These are phyloP conservation scores for Rotaria sp. DNA, from an alignment of 2,888 invertebrate genomes.

Conservation along the genomic window DNA sequence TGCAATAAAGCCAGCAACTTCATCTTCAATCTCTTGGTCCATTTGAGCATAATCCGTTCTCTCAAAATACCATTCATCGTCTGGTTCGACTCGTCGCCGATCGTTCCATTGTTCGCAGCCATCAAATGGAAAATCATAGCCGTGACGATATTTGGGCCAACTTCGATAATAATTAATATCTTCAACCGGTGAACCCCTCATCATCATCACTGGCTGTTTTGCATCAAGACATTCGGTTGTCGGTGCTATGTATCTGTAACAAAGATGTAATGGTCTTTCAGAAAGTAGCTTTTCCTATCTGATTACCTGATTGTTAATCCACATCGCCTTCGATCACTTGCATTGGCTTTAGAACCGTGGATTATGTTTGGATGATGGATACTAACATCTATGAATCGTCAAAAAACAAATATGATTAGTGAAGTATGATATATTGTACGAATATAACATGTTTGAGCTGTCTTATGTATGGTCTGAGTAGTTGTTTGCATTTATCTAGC, in stretches of 20 bases:
- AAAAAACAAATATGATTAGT: no score
- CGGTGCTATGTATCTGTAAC: background rate
- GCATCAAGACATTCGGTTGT: background rate
- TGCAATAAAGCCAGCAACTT: background rate
- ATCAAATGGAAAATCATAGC: constrained; percentile 21
- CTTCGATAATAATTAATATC: constrained; percentile 10
- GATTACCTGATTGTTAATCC: constrained; percentile 40
- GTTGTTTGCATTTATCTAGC: no score
- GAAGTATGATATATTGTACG: no score
- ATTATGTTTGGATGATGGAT: constrained; percentile 45
- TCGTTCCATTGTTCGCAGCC: background rate
- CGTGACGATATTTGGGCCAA: constrained; percentile 23
- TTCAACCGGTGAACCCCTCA: background rate
- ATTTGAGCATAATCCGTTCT: constrained; percentile 10
- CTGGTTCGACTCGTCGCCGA: background rate
- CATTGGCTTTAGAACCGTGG: constrained; percentile 46
- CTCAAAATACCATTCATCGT: background rate
- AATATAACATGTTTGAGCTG: no score
- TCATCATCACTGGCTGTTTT: constrained; percentile 18
- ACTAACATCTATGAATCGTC: background rate
- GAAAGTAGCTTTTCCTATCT: no score
- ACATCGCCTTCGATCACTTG: constrained; percentile 44
- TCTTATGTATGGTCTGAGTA: no score
- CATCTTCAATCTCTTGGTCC: background rate
- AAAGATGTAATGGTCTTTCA: no score